Evolutionary conservation across 2,888 invertebrate genomes (phyloP).

Genomic region (Eupeodes latifasciatus): DNA sequence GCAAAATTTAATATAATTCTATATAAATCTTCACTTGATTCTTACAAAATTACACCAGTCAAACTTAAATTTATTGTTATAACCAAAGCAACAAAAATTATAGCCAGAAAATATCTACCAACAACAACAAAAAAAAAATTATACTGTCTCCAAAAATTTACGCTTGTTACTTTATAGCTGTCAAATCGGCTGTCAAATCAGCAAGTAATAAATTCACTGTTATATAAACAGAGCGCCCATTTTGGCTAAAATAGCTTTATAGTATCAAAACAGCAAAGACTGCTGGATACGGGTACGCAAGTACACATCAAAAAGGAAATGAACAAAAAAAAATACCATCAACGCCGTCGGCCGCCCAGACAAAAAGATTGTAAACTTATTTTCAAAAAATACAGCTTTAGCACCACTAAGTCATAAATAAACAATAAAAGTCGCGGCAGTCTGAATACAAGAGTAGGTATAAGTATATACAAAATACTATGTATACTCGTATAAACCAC

Average conservation of each 20-base stretch:
- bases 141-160: slow-evolving; percentile 17
- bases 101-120: slow-evolving; percentile 8
- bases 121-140: neutral
- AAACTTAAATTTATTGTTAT: slow-evolving; percentile 48
- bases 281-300: neutral
- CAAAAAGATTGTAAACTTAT: slow-evolving; percentile 41
- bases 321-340: slow-evolving; percentile 3
- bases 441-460: neutral
- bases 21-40: neutral
- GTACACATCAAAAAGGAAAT: slow-evolving; percentile 21
- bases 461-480: neutral
- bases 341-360: neutral
- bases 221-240: neutral
- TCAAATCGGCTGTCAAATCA: slow-evolving; percentile 65
- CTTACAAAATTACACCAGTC: slow-evolving; percentile 50
- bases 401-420: slow-evolving; percentile 56
- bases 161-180: slow-evolving; percentile 16
- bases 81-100: slow-evolving; percentile 44
- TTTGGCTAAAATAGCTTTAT: neutral
- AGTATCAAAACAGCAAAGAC: slow-evolving; percentile 10
- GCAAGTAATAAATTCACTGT: slow-evolving; percentile 50
- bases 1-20: neutral
- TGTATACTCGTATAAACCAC: slow-evolving; percentile 9
- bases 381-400: slow-evolving; percentile 10
- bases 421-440: slow-evolving; percentile 55